A percentile compares a stretch with the other conserved stretches of the same genome.
These are phyloP conservation scores for Amphimedon queenslandica DNA, from an alignment of 37 sponge, comb jelly and placozoan species.

Conservation along the genomic window DNA sequence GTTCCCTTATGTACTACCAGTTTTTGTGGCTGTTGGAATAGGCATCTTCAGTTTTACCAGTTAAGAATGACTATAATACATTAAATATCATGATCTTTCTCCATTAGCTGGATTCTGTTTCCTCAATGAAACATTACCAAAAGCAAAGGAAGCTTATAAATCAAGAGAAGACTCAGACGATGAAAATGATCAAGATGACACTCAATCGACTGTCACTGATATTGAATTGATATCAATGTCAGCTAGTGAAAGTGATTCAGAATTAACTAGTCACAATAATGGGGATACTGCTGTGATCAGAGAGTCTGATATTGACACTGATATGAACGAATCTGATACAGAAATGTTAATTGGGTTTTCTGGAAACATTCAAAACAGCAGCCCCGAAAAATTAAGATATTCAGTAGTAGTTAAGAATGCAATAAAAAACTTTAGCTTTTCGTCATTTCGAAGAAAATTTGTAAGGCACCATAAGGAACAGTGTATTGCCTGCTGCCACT, in stretches of 20 bases:
- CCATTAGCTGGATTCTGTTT: slow-evolving; percentile 47
- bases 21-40: slow-evolving; percentile 56
- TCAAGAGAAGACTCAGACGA: neutral
- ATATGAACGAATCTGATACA: slow-evolving; percentile 8
- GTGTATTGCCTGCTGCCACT: neutral
- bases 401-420: too few species aligned
- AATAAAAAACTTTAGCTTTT: neutral
- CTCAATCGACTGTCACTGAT: slow-evolving; percentile 6
- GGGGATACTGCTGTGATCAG: neutral
- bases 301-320: slow-evolving; percentile 39
- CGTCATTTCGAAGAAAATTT: neutral
- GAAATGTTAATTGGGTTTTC: slow-evolving; percentile 7
- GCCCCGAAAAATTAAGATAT: too few species aligned
- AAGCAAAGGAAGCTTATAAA: slow-evolving; percentile 7
- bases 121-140: slow-evolving; percentile 69
- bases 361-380: neutral
- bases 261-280: neutral
- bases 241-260: neutral
- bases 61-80: neutral
- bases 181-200: neutral
- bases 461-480: neutral
- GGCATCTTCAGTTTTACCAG: slow-evolving; percentile 21
- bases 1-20: slow-evolving; percentile 79
- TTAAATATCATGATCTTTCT: neutral
- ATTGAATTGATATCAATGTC: slow-evolving; percentile 9